These are phyloP conservation scores for Podabrus alpinus DNA, from an alignment of 2,888 invertebrate genomes.

Conservation along the genomic window DNA sequence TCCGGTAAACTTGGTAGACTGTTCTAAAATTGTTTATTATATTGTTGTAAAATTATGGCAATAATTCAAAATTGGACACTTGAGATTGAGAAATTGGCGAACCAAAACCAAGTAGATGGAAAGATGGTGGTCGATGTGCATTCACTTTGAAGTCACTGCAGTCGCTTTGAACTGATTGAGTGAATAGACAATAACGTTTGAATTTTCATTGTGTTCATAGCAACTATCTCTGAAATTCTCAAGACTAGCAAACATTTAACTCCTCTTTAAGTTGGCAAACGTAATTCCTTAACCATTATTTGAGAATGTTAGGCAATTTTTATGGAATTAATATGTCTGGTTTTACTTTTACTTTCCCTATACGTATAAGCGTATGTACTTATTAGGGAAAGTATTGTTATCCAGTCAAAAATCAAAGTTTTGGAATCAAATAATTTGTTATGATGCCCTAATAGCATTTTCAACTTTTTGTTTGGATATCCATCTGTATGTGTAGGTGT, in stretches of 20 bases:
- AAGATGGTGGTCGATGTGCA: background rate
- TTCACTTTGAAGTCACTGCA: background rate
- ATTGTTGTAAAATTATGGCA: background rate
- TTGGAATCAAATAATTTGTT: too few species aligned
- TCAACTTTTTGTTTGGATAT: too few species aligned
- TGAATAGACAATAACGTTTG: background rate
- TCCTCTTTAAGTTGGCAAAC: background rate
- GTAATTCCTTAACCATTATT: background rate
- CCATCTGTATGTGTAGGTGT: too few species aligned
- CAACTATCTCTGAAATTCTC: background rate
- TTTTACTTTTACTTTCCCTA: too few species aligned
- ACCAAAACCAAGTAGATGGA: background rate
- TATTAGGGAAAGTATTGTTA: too few species aligned
- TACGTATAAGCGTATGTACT: too few species aligned
- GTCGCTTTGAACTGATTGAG: background rate
- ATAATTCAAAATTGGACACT: background rate
- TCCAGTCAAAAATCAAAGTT: too few species aligned
- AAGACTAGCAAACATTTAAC: background rate
- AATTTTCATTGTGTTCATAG: background rate
- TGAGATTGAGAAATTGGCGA: background rate
- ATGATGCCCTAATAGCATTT: too few species aligned
- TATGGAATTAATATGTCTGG: too few species aligned
- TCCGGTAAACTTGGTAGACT: too few species aligned
- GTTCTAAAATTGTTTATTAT: background rate
- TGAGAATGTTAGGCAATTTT: background rate